Conservation (phyloP, 2,888 invertebrate species). For the Drosophila longiperda region DNA sequence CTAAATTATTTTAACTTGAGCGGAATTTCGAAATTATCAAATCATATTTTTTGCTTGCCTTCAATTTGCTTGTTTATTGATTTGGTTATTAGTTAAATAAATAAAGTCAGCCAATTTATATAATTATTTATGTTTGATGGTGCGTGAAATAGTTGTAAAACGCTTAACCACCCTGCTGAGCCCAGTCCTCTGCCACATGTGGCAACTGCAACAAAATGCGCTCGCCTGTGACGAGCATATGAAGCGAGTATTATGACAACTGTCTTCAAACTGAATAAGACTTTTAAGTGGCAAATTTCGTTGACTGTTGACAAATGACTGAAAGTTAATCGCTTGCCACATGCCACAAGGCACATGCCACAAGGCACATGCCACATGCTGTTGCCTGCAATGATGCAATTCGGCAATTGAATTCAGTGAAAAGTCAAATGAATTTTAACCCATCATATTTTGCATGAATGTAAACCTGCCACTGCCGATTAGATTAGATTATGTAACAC, state of each 20-base stretch:
- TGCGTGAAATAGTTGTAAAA: slow-evolving; percentile 51
- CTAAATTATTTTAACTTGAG: neutral
- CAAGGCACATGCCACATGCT: slow-evolving; percentile 31
- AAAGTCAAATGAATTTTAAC: slow-evolving; percentile 14
- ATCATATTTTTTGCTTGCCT: neutral
- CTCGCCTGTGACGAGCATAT: slow-evolving; percentile 46
- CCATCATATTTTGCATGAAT: slow-evolving; percentile 12
- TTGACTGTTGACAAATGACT: slow-evolving; percentile 51
- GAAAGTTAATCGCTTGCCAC: slow-evolving; percentile 20
- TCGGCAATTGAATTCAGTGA: slow-evolving; percentile 48
- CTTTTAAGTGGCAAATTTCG: slow-evolving; percentile 40
- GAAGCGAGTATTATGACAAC: slow-evolving; percentile 26
- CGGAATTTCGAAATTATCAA: neutral
- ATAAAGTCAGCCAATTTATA: slow-evolving; percentile 7
- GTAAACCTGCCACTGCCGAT: slow-evolving; percentile 1
- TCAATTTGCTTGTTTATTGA: slow-evolving; percentile 24
- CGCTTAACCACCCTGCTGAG: slow-evolving; percentile 36
- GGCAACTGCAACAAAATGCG: slow-evolving; percentile 26
- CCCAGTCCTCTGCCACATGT: slow-evolving; percentile 13
- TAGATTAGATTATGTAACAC: slow-evolving; percentile 18
- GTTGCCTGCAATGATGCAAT: slow-evolving; percentile 52
- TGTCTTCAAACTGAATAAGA: slow-evolving; percentile 16
- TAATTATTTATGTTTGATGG: slow-evolving; percentile 40
- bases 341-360: slow-evolving; percentile 32
- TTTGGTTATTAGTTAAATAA: neutral